These are phyloP conservation scores for Nautilus pompilius DNA, from an alignment of 1,140 invertebrate species.

Conservation along the genomic window DNA sequence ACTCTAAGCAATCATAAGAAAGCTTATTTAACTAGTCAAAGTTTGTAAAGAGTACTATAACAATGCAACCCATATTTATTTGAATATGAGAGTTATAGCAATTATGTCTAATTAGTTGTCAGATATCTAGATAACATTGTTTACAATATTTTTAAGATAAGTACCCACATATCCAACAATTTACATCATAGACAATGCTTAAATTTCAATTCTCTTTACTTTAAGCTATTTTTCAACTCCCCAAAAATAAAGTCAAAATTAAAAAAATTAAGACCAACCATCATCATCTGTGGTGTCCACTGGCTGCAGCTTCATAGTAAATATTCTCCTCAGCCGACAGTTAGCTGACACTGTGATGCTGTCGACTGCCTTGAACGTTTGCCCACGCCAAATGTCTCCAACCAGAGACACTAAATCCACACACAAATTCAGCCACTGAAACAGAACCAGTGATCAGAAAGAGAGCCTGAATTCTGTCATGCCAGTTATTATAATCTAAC, in stretches of 20 bases:
- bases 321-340: conserved; percentile 47
- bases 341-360: conserved; percentile 48
- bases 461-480: background rate
- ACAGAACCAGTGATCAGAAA: conserved; percentile 6
- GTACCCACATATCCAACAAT: too few species aligned
- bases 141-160: too few species aligned
- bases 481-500: background rate
- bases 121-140: too few species aligned
- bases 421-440: conserved; percentile 52
- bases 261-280: conserved; percentile 20
- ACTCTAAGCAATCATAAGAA: too few species aligned
- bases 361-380: conserved; percentile 48
- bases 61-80: too few species aligned
- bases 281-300: conserved; percentile 51
- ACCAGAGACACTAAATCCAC: conserved; percentile 49
- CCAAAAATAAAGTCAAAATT: background rate
- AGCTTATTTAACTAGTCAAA: too few species aligned
- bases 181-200: too few species aligned
- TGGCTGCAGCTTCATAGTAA: conserved; percentile 50
- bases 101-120: too few species aligned
- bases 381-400: conserved; percentile 45
- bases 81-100: too few species aligned
- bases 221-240: too few species aligned
- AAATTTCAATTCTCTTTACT: too few species aligned
- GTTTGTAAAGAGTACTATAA: too few species aligned